A percentile compares a stretch with the other conserved stretches of the same genome.
Evolutionary conservation across 2,113 vertebrate genomes (phyloP).

Genomic region (Pardalotus punctatus): DNA sequence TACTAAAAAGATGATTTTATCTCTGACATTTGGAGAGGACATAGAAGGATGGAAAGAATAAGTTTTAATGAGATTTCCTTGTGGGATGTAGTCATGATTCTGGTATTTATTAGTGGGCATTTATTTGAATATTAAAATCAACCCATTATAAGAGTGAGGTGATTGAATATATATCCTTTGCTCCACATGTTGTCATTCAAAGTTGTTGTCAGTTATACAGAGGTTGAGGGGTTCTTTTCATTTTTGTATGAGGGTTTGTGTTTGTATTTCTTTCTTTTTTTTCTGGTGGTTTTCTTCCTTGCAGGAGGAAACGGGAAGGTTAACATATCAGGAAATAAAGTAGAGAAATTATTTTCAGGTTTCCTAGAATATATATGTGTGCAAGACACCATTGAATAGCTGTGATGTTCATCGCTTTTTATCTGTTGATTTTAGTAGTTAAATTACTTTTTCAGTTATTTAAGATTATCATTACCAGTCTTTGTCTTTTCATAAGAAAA

Average conservation of each 20-base stretch:
- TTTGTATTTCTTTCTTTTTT: neutral
- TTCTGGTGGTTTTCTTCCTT: neutral
- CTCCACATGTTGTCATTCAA: slow-evolving; percentile 12
- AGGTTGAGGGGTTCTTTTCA: neutral
- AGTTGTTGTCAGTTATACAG: neutral
- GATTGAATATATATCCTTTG: slow-evolving; percentile 20
- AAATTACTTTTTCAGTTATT: neutral
- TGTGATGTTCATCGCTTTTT: neutral
- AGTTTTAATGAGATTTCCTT: slow-evolving; percentile 53
- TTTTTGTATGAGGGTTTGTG: neutral
- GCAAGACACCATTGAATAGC: neutral
- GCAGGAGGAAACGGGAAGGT: neutral
- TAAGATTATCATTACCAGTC: neutral
- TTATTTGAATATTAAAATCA: slow-evolving; percentile 51
- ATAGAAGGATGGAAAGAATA: neutral
- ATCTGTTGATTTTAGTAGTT: neutral
- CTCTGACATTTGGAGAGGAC: slow-evolving; percentile 22
- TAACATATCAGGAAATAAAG: neutral
- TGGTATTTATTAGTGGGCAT: slow-evolving; percentile 43
- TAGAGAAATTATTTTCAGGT: neutral
- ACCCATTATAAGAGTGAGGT: neutral
- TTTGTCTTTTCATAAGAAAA: neutral
- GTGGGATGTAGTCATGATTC: slow-evolving; percentile 26
- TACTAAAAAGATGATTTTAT: slow-evolving; percentile 19
- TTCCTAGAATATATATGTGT: neutral